Evolutionary conservation across 2,797 vertebrate genomes (phyloP).

Genomic region (Pelobates cultripes): DNA sequence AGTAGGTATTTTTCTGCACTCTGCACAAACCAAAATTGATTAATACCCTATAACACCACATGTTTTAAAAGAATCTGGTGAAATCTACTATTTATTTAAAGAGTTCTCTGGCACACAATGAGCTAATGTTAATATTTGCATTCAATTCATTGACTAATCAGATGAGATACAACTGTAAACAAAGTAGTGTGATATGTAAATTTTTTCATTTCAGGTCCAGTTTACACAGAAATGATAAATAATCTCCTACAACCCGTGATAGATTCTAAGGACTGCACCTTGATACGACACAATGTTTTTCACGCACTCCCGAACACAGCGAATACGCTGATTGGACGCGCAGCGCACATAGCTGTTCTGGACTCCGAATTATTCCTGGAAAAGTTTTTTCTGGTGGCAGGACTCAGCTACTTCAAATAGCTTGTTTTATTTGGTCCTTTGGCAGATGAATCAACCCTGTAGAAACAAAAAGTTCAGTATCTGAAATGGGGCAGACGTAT

Average conservation of each 20-base stretch:
- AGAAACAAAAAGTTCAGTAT: slow-evolving; percentile 28
- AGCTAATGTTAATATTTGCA: no score
- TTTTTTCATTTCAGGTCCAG: slow-evolving; percentile 76
- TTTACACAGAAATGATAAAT: slow-evolving; percentile 97
- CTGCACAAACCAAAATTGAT: no score
- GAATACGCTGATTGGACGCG: slow-evolving; percentile 93
- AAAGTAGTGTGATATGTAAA: no score
- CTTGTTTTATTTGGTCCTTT: neutral
- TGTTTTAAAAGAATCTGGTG: no score
- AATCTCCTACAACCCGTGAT: slow-evolving; percentile 90
- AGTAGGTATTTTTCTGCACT: no score
- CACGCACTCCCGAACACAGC: slow-evolving; percentile 95
- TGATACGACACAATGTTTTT: slow-evolving; percentile 94
- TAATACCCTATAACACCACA: no score
- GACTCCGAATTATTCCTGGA: slow-evolving; percentile 97
- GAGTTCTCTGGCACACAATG: no score
- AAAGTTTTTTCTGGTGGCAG: slow-evolving; percentile 95
- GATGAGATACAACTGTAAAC: no score
- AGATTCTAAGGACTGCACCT: slow-evolving; percentile 87
- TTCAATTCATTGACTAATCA: no score
- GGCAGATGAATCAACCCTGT: neutral
- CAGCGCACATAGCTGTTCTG: slow-evolving; percentile 93
- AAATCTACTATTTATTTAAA: no score
- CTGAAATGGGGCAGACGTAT: neutral
- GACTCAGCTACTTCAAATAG: slow-evolving; percentile 95